A percentile compares a stretch with the other conserved stretches of the same genome.
These are phyloP conservation scores for Latheticus oryzae DNA, from an alignment of 2,888 invertebrate genomes.

Conservation along the genomic window DNA sequence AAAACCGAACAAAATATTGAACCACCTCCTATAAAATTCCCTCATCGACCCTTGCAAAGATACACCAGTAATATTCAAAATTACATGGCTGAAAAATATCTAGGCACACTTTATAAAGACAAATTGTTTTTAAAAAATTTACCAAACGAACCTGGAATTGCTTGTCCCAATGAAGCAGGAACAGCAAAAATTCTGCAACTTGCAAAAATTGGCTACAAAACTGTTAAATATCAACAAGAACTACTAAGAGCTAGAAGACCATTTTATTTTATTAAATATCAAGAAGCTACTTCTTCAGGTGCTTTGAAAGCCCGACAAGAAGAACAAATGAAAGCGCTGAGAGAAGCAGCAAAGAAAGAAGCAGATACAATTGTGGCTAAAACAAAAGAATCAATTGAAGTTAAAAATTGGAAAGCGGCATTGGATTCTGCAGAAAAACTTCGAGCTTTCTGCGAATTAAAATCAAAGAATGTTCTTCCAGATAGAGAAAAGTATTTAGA, in stretches of 20 bases:
- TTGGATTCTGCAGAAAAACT: slow-evolving; percentile 62
- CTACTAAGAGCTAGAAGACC: slow-evolving; percentile 65
- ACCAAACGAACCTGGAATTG: slow-evolving; percentile 55
- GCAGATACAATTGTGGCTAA: slow-evolving; percentile 61
- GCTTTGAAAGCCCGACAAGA: slow-evolving; percentile 55
- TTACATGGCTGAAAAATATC: slow-evolving; percentile 64
- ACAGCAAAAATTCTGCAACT: slow-evolving; percentile 55
- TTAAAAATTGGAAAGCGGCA: slow-evolving; percentile 44
- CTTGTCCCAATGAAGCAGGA: slow-evolving; percentile 61
- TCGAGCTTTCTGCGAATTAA: slow-evolving; percentile 63
- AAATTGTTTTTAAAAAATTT: slow-evolving; percentile 63
- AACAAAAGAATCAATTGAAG: slow-evolving; percentile 57
- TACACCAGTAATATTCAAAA: slow-evolving; percentile 63
- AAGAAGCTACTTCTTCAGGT: slow-evolving; percentile 58
- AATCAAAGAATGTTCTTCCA: slow-evolving; percentile 62
- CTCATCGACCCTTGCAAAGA: slow-evolving; percentile 60
- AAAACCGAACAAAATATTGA: slow-evolving; percentile 54
- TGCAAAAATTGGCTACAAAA: slow-evolving; percentile 58
- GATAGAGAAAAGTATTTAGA: slow-evolving; percentile 61
- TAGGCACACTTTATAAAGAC: slow-evolving; percentile 64
- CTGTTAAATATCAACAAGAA: slow-evolving; percentile 62
- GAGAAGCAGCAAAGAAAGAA: slow-evolving; percentile 59
- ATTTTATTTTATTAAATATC: slow-evolving; percentile 64
- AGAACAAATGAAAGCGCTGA: slow-evolving; percentile 57
- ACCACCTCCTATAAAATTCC: slow-evolving; percentile 55